These are phyloP conservation scores for Lomographa bimaculata DNA, from an alignment of 2,888 invertebrate genomes.

Conservation along the genomic window DNA sequence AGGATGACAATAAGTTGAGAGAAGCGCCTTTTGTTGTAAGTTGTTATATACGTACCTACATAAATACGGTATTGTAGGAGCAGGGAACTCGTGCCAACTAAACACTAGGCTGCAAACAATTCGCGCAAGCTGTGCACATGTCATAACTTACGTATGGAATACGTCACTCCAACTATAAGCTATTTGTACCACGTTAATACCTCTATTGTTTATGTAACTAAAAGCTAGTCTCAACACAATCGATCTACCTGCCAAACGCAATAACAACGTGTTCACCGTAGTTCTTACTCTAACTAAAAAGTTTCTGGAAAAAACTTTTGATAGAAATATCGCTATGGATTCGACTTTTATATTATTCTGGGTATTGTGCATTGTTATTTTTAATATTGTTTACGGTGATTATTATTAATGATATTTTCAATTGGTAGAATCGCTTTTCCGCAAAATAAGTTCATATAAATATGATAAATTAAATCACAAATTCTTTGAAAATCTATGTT, in stretches of 20 bases:
- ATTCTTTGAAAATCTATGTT: too few species aligned
- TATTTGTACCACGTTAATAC: constrained; percentile 7
- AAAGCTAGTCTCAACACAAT: constrained; percentile 1
- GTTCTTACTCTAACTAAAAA: too few species aligned
- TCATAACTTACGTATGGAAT: constrained; percentile 8
- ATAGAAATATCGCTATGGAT: too few species aligned
- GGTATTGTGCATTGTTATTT: too few species aligned
- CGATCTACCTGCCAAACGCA: constrained; percentile 7
- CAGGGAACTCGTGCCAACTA: constrained; percentile 28
- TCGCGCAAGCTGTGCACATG: constrained; percentile 20
- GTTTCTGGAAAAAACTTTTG: too few species aligned
- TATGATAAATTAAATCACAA: too few species aligned
- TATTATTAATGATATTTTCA: too few species aligned
- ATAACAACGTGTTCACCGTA: constrained; percentile 8
- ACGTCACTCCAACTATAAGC: constrained; percentile 16
- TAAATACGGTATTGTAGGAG: constrained; percentile 28
- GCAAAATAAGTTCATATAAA: too few species aligned
- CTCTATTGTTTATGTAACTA: neutral
- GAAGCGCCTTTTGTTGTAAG: constrained; percentile 34
- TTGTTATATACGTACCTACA: constrained; percentile 30
- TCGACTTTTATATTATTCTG: too few species aligned
- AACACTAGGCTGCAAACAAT: constrained; percentile 14
- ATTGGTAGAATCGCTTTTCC: too few species aligned
- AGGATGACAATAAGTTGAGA: constrained; percentile 33
- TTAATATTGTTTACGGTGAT: too few species aligned